Evolutionary conservation across 1,140 invertebrate genomes (phyloP).

Genomic region (Aleiodes sp.): DNA sequence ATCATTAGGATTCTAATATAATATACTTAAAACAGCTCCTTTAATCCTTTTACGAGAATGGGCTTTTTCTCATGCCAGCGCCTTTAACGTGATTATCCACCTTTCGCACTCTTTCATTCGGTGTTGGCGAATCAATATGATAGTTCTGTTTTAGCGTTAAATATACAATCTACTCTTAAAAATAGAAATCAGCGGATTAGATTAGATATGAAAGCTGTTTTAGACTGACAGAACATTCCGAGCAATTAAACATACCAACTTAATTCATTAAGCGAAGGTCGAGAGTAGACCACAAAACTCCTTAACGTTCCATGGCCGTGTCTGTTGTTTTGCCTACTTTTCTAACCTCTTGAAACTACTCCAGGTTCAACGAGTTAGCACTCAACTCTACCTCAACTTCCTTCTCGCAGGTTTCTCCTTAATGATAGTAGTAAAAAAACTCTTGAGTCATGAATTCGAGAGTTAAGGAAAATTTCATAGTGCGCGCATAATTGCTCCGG

Average conservation of each 20-base stretch:
- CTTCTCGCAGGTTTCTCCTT: not conserved
- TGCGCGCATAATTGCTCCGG: constrained; percentile 2
- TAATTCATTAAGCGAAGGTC: constrained; percentile 55
- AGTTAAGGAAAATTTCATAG: not conserved
- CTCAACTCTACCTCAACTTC: constrained; percentile 35
- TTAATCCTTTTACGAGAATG: too few relatives aligned
- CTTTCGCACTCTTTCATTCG: too few relatives aligned
- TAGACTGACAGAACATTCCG: constrained; percentile 44
- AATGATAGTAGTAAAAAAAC: constrained; percentile 23
- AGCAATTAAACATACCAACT: constrained; percentile 57
- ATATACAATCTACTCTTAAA: too few relatives aligned
- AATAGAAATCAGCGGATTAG: too few relatives aligned
- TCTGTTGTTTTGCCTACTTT: constrained; percentile 34
- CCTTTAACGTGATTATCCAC: too few relatives aligned
- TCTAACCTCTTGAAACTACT: constrained; percentile 16
- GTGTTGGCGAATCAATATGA: too few relatives aligned
- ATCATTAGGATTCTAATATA: too few relatives aligned
- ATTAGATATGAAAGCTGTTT: constrained; percentile 36
- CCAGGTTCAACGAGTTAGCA: constrained; percentile 41
- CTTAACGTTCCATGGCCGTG: constrained; percentile 47
- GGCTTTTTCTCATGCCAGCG: too few relatives aligned
- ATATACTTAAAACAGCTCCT: too few relatives aligned
- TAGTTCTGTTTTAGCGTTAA: too few relatives aligned
- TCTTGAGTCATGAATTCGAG: constrained; percentile 13
- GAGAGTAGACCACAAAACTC: constrained; percentile 42